These are phyloP conservation scores for Malurus alboscapulatus DNA, from an alignment of 2,113 vertebrate species.

Conservation along the genomic window DNA sequence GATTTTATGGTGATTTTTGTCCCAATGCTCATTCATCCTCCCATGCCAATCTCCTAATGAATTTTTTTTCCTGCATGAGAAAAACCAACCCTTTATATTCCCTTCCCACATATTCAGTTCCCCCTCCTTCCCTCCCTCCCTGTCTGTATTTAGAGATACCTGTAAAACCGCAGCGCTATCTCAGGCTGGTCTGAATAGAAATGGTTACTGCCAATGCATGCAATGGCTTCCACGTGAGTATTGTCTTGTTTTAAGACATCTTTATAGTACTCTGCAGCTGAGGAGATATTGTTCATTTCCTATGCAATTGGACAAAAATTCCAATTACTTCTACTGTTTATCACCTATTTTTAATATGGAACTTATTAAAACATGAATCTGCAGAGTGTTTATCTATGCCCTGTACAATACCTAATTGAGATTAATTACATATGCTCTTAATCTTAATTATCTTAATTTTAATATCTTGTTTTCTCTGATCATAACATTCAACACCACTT, in stretches of 20 bases:
- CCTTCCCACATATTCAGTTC: not conserved
- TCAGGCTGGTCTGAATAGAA: constrained; percentile 97
- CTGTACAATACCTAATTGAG: not conserved
- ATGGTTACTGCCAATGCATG: constrained; percentile 95
- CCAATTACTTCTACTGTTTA: not conserved
- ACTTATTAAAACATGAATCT: not conserved
- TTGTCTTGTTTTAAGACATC: constrained; percentile 95
- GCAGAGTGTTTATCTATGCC: not conserved
- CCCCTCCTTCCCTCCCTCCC: not conserved
- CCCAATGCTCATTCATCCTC: not conserved
- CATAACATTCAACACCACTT: not conserved
- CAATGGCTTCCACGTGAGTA: constrained; percentile 94
- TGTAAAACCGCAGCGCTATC: constrained; percentile 94
- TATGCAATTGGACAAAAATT: constrained; percentile 51
- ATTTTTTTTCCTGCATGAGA: not conserved
- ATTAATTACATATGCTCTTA: not conserved
- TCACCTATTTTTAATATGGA: not conserved
- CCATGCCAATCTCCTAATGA: not conserved
- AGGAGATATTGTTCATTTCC: constrained; percentile 92
- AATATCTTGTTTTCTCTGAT: not conserved
- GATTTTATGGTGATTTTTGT: not conserved
- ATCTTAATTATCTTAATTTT: not conserved
- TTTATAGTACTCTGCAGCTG: constrained; percentile 92
- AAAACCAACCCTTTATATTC: not conserved
- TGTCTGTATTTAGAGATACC: constrained; percentile 65